These are phyloP conservation scores for Drosophila mauritiana DNA, from an alignment of 1,140 invertebrate genomes.

Conservation along the genomic window DNA sequence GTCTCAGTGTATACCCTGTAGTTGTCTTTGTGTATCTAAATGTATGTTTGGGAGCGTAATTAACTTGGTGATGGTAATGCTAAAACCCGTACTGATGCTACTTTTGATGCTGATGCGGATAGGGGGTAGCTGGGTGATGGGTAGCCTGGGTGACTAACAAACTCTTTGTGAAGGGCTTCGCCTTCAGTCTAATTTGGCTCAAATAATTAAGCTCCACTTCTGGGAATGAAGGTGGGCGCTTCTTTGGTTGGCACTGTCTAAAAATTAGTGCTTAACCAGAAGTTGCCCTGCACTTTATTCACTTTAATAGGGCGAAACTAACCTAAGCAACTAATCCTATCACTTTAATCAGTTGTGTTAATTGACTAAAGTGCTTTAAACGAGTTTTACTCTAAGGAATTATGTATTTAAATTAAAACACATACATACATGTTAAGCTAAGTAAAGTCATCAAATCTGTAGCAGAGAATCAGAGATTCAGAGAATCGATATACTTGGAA, in stretches of 20 bases:
- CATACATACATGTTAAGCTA: no score
- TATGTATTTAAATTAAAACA: no score
- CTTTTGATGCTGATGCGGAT: constrained; percentile 32
- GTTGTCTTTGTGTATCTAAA: constrained; percentile 20
- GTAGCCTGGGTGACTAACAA: constrained; percentile 47
- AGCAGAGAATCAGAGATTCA: no score
- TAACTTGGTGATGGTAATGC: constrained; percentile 52
- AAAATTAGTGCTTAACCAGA: not conserved
- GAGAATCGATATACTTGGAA: not conserved
- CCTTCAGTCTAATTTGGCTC: constrained; percentile 65
- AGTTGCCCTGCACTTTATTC: constrained; percentile 2
- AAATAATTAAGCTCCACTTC: constrained; percentile 63
- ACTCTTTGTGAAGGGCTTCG: constrained; percentile 58
- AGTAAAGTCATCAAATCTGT: no score
- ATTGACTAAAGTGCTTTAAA: no score
- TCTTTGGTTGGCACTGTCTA: constrained; percentile 31
- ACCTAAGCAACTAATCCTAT: not conserved
- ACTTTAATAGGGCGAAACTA: not conserved
- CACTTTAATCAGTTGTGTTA: no score
- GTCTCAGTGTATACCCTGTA: constrained; percentile 12
- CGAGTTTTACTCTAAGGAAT: no score
- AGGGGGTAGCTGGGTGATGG: constrained; percentile 9
- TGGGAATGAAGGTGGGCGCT: constrained; percentile 6
- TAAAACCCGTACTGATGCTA: constrained; percentile 38
- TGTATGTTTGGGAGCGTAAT: constrained; percentile 46